Conservation (phyloP, 2,888 invertebrate species). For the Embidobia sp. region DNA sequence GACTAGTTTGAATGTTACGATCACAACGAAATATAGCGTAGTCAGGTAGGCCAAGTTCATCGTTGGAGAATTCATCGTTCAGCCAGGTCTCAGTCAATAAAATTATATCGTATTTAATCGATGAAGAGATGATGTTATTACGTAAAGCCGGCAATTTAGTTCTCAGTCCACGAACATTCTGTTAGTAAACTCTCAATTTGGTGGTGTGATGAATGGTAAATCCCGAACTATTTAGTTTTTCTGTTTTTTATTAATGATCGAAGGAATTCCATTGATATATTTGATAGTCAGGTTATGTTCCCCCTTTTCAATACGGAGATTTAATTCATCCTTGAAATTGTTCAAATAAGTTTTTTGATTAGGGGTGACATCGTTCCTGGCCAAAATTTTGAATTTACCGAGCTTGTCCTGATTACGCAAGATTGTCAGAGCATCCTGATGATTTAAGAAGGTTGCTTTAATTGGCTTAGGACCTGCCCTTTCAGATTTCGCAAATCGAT, state of each 20-base stretch:
- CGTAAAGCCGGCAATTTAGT: neutral
- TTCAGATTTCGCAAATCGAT: neutral
- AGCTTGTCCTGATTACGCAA: neutral
- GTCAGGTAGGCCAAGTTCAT: neutral
- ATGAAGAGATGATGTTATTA: neutral
- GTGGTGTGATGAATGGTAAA: neutral
- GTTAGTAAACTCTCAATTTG: neutral
- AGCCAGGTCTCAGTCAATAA: conserved; percentile 2
- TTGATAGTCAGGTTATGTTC: too few species aligned
- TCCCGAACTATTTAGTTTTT: neutral
- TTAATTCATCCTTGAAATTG: neutral
- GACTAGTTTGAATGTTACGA: too few species aligned
- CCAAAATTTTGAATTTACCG: neutral
- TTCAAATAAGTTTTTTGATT: neutral
- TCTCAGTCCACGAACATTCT: neutral
- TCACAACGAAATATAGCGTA: neutral
- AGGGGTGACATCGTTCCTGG: neutral
- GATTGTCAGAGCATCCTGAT: neutral
- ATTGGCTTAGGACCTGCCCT: too few species aligned
- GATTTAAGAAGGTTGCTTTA: too few species aligned
- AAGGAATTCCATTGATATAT: neutral
- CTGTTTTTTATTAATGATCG: neutral
- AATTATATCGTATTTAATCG: neutral
- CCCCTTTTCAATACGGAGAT: neutral
- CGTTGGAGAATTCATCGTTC: neutral